Evolutionary conservation across 2,888 invertebrate genomes (phyloP), one percentile per base, ranked within the genome.

Genomic region (Rotaria sp.): DNA sequence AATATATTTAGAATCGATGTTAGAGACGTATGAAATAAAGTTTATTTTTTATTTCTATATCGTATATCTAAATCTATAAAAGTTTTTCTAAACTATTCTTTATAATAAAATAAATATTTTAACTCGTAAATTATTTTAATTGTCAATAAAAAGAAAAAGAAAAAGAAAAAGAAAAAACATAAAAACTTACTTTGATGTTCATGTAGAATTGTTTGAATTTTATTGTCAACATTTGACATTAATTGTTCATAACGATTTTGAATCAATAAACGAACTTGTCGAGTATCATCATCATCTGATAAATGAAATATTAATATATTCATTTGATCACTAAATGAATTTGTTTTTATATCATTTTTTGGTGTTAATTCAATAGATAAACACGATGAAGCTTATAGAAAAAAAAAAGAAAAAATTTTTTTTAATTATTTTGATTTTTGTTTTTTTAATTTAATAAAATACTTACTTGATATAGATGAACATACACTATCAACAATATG

Each of bases 191-290:
- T n/a, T 80, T 80, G 41, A 80, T 80, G 45, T 80, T 80, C 80
- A 26, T 11, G 13, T 15, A 80, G 45, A 45, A 45, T 45, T 21
- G 35, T 80, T 45, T 41, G 41, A 4, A 80, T 80, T 80, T 80
- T 80, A 80, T 80, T 45, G 41, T 80, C 45, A n/a, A 80, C 26
- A 10, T 3, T 45, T 0, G 80, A 45, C 80, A 80, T 45, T 45
- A 80, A 45, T 45, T 80, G 45, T n/a, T 80, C 45, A 45, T 80
- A 80, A 41, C 80, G 80, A 80, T 24, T 80, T 80, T 80, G 24
- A 26, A 80, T 80, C 41, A 13, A 13, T n/a, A 45, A n/a, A 24
- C 80, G 80, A 45, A n/a, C 15, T 45, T 45, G 45, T 45, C n/a
- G 41, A 11, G 80, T 80, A 5, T 80, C 18, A 3, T 45, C n/a